phyloP scores from a whole-genome alignment of 2,888 invertebrate species.

The Cactoblastis cactorum region DNA sequence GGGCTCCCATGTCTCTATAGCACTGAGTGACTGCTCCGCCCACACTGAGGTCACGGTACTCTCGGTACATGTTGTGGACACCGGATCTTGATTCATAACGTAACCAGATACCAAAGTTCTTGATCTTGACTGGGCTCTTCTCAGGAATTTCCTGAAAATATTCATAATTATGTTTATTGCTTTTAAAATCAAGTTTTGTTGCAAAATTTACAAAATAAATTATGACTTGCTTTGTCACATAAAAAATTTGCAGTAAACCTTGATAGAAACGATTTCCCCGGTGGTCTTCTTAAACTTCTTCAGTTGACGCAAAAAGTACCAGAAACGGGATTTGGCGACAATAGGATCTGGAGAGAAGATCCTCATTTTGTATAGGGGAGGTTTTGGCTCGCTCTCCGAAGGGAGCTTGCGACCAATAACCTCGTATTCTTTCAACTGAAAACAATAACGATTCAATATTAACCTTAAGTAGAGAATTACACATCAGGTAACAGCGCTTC shows the following conservation, averaged over 20 bases:
- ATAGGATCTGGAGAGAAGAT: slow-evolving; percentile 99
- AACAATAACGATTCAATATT: slow-evolving; percentile 27
- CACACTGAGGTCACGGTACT: slow-evolving; percentile 97
- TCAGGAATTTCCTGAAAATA: slow-evolving; percentile 87
- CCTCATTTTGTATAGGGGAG: slow-evolving; percentile 99
- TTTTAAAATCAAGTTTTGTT: too few relatives aligned
- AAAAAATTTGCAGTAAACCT: too few relatives aligned
- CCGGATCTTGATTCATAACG: slow-evolving; percentile 99
- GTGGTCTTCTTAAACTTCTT: slow-evolving; percentile 99
- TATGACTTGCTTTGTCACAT: too few relatives aligned
- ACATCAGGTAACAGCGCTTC: not conserved
- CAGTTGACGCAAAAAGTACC: slow-evolving; percentile 98
- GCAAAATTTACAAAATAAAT: too few relatives aligned
- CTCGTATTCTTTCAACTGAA: slow-evolving; percentile 97
- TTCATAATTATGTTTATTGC: too few relatives aligned
- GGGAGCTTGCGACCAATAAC: slow-evolving; percentile 99
- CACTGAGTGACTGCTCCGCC: slow-evolving; percentile 98
- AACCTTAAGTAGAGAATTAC: not conserved
- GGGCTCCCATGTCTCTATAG: slow-evolving; percentile 98
- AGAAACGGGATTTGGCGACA: slow-evolving; percentile 99
- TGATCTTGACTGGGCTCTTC: slow-evolving; percentile 95
- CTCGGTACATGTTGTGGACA: slow-evolving; percentile 99
- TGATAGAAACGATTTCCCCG: slow-evolving; percentile 98
- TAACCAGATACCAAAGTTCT: slow-evolving; percentile 99
- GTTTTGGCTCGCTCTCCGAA: slow-evolving; percentile 93